Percentiles rank a stretch among this genome's conserved stretches.
These are phyloP conservation scores for Lucifuga dentata DNA, from an alignment of 2,113 vertebrate genomes.

Conservation along the genomic window DNA sequence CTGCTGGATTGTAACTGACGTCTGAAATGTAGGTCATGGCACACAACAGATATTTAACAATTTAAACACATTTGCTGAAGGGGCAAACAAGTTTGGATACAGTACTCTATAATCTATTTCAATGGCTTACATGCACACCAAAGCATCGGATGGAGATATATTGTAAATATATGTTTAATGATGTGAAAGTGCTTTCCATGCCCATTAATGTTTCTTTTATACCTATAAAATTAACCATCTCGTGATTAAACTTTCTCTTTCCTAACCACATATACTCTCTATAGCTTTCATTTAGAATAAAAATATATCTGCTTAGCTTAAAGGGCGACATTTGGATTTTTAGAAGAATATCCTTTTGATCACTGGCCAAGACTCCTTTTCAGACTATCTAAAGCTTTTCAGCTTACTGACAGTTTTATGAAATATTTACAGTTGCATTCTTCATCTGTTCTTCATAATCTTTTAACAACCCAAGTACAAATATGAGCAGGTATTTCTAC, in stretches of 20 bases:
- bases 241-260: slow-evolving; percentile 31
- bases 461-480: too few species aligned
- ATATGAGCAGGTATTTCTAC: too few species aligned
- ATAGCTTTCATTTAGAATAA: slow-evolving; percentile 13
- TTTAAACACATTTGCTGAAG: slow-evolving; percentile 47
- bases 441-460: not conserved
- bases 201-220: slow-evolving; percentile 36
- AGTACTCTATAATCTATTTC: slow-evolving; percentile 52
- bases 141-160: slow-evolving; percentile 50
- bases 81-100: slow-evolving; percentile 58
- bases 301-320: slow-evolving; percentile 27
- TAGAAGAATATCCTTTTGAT: slow-evolving; percentile 18
- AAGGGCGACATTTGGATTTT: not conserved
- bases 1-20: slow-evolving; percentile 37
- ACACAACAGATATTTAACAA: slow-evolving; percentile 51
- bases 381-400: slow-evolving; percentile 3
- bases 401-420: not conserved
- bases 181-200: slow-evolving; percentile 62
- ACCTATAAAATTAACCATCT: slow-evolving; percentile 33
- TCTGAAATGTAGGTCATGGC: slow-evolving; percentile 57
- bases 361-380: slow-evolving; percentile 31
- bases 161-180: slow-evolving; percentile 48
- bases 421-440: not conserved
- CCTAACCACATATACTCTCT: slow-evolving; percentile 13
- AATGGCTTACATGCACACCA: slow-evolving; percentile 68